Conservation (phyloP, 1,140 invertebrate species). For the Bombus waltoni region DNA sequence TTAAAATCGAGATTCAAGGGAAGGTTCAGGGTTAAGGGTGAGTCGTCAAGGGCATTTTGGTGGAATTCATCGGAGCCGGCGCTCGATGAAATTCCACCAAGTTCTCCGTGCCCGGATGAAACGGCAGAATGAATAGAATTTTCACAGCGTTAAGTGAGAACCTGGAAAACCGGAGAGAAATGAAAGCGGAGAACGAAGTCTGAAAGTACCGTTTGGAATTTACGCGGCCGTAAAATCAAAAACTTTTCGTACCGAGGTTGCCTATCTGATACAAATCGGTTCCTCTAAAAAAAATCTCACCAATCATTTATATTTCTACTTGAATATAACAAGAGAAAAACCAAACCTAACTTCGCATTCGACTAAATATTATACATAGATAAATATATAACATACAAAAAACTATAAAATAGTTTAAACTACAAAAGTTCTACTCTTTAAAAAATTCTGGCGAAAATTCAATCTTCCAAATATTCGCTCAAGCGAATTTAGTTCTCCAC, state of each 20-base stretch:
- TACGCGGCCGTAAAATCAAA: slow-evolving; percentile 65
- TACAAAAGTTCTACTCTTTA: background rate
- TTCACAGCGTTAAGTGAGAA: slow-evolving; percentile 58
- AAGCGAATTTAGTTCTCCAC: slow-evolving; percentile 7
- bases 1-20: slow-evolving; percentile 61
- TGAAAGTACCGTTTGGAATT: slow-evolving; percentile 54
- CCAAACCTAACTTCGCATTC: background rate
- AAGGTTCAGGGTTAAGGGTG: slow-evolving; percentile 64
- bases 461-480: slow-evolving; percentile 10
- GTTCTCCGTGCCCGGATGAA: slow-evolving; percentile 59
- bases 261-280: slow-evolving; percentile 43
- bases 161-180: slow-evolving; percentile 53
- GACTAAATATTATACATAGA: background rate
- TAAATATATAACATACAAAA: too few species aligned
- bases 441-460: background rate
- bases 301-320: background rate
- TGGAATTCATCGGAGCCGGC: slow-evolving; percentile 64
- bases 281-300: slow-evolving; percentile 7
- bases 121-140: slow-evolving; percentile 65
- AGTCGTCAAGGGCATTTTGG: slow-evolving; percentile 50
- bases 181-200: slow-evolving; percentile 36
- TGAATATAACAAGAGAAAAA: background rate
- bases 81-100: slow-evolving; percentile 77
- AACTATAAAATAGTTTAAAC: too few species aligned
- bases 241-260: slow-evolving; percentile 61